Percentiles rank a stretch among this genome's conserved stretches.
These are phyloP conservation scores for Macrocentrus cingulum DNA, from an alignment of 1,140 invertebrate genomes.

Conservation along the genomic window DNA sequence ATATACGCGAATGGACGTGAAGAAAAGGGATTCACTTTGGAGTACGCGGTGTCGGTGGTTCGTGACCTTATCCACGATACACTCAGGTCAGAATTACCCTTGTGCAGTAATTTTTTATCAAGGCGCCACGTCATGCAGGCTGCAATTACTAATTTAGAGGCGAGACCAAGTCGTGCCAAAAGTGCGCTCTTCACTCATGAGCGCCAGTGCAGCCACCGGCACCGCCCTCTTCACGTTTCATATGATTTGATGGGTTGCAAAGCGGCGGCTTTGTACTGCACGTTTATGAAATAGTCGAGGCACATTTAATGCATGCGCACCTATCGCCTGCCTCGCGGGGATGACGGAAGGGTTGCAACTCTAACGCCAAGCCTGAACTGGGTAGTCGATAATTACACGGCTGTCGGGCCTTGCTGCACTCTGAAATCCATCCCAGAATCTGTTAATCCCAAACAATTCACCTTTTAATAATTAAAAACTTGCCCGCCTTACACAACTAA, in stretches of 20 bases:
- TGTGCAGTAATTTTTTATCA: not conserved
- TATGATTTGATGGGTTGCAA: not conserved
- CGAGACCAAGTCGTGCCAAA: slow-evolving; percentile 54
- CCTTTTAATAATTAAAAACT: slow-evolving; percentile 15
- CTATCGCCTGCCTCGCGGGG: no score
- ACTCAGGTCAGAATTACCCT: not conserved
- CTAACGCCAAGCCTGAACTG: not conserved
- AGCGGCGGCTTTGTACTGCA: not conserved
- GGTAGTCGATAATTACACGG: slow-evolving; percentile 15
- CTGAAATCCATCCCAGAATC: not conserved
- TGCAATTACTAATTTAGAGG: slow-evolving; percentile 58
- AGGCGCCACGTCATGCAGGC: slow-evolving; percentile 35
- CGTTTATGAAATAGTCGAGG: not conserved
- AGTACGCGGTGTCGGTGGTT: not conserved
- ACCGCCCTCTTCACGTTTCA: slow-evolving; percentile 41
- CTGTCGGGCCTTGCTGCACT: slow-evolving; percentile 1
- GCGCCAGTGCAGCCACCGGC: slow-evolving; percentile 31
- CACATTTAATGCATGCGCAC: not conserved
- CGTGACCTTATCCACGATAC: not conserved
- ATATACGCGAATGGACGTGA: not conserved
- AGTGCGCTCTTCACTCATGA: slow-evolving; percentile 35
- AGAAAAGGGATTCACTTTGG: slow-evolving; percentile 2
- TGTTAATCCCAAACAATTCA: slow-evolving; percentile 13
- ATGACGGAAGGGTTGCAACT: not conserved
- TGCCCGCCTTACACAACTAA: no score